These are phyloP conservation scores for Byasa hedistus DNA, from an alignment of 2,888 invertebrate genomes.

Conservation along the genomic window DNA sequence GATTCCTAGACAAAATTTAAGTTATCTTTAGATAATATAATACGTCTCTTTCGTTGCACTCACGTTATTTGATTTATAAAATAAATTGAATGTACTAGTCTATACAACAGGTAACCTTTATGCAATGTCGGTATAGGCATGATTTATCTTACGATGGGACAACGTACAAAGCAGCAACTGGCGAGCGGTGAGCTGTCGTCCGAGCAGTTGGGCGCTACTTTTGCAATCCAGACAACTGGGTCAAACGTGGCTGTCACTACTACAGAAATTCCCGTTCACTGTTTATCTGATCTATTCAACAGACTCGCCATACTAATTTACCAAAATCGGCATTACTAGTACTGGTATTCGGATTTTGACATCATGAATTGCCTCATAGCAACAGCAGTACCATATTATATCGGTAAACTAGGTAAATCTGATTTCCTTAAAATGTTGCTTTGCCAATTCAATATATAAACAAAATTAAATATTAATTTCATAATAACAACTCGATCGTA, in stretches of 20 bases:
- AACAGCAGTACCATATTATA: neutral
- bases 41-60: neutral
- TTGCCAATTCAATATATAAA: neutral
- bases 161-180: constrained; percentile 30
- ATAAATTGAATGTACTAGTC: neutral
- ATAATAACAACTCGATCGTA: constrained; percentile 3
- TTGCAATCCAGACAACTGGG: constrained; percentile 45
- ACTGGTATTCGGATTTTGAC: neutral
- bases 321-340: neutral
- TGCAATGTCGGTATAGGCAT: constrained; percentile 10
- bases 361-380: neutral
- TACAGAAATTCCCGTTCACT: constrained; percentile 38
- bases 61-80: neutral
- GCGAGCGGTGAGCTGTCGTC: constrained; percentile 39
- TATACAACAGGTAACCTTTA: constrained; percentile 1
- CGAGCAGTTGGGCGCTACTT: constrained; percentile 34
- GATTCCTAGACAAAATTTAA: no score
- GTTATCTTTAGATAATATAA: no score
- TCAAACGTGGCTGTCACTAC: constrained; percentile 42
- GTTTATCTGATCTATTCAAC: constrained; percentile 41
- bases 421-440: no score
- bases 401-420: neutral
- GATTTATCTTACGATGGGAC: constrained; percentile 20
- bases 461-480: constrained; percentile 2
- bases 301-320: constrained; percentile 21